phyloP scores from a whole-genome alignment of 2,888 invertebrate species.

The Apodemia hepburni region DNA sequence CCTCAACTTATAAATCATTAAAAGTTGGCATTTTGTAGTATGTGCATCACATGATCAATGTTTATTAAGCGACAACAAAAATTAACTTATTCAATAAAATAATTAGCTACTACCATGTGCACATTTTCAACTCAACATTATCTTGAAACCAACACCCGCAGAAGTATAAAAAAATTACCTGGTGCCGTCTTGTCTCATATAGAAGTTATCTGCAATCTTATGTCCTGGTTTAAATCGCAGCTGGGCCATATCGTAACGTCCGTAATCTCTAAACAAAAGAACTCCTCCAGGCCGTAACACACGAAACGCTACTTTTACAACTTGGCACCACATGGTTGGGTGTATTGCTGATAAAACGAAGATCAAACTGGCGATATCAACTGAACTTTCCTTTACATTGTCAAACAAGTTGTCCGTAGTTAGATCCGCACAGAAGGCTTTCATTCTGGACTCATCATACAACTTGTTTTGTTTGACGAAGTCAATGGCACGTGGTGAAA shows the following conservation, averaged over 20 bases:
- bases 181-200: constrained; percentile 98
- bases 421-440: constrained; percentile 92
- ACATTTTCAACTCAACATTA: no score
- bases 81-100: no score
- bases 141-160: no score
- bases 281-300: constrained; percentile 88
- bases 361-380: constrained; percentile 93
- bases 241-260: constrained; percentile 97
- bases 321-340: constrained; percentile 88
- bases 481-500: constrained; percentile 94
- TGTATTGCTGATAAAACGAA: constrained; percentile 97
- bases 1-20: no score
- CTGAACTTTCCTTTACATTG: constrained; percentile 63
- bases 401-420: constrained; percentile 84
- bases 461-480: constrained; percentile 86
- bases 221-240: constrained; percentile 95
- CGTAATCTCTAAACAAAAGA: constrained; percentile 95
- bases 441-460: constrained; percentile 83
- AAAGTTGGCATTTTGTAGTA: no score
- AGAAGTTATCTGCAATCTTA: constrained; percentile 95
- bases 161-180: constrained; percentile 66
- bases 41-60: no score
- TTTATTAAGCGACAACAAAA: no score
- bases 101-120: no score
- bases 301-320: constrained; percentile 82